Conservation (phyloP, 2,113 vertebrate species). For the Cyphomyrus discorhynchus region DNA sequence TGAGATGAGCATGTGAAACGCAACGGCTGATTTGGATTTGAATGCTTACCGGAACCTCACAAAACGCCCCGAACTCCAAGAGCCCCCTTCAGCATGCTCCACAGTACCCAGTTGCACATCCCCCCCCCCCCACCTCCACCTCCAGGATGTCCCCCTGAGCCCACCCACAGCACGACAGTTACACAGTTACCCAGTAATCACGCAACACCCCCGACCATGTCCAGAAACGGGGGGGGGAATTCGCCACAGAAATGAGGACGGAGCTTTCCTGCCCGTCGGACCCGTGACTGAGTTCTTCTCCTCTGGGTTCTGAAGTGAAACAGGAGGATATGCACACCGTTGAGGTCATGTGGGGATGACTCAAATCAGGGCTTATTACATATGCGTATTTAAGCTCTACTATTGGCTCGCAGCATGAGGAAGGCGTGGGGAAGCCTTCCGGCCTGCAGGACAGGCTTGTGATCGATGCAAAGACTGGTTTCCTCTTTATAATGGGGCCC, state of each 20-base stretch:
- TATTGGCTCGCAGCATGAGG: neutral
- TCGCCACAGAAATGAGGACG: neutral
- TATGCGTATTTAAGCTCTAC: neutral
- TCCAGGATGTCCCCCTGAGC: neutral
- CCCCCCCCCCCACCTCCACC: neutral
- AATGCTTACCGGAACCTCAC: neutral
- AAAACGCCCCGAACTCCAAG: neutral
- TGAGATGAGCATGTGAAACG: neutral
- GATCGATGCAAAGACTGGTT: neutral
- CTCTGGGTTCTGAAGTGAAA: neutral
- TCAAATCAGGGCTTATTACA: neutral
- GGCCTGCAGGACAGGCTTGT: neutral
- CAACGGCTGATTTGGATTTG: neutral
- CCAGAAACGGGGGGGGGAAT: neutral
- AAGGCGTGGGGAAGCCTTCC: neutral
- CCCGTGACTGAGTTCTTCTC: neutral
- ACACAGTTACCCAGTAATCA: conserved; percentile 2
- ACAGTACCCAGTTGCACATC: neutral
- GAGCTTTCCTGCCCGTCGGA: neutral
- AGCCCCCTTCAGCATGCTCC: neutral
- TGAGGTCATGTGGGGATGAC: neutral
- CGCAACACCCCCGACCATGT: neutral
- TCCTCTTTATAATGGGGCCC: neutral
- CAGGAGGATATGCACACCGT: neutral
- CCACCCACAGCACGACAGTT: neutral